Evolutionary conservation across 2,797 vertebrate genomes (phyloP).

Genomic region (Fistularia tabacaria): DNA sequence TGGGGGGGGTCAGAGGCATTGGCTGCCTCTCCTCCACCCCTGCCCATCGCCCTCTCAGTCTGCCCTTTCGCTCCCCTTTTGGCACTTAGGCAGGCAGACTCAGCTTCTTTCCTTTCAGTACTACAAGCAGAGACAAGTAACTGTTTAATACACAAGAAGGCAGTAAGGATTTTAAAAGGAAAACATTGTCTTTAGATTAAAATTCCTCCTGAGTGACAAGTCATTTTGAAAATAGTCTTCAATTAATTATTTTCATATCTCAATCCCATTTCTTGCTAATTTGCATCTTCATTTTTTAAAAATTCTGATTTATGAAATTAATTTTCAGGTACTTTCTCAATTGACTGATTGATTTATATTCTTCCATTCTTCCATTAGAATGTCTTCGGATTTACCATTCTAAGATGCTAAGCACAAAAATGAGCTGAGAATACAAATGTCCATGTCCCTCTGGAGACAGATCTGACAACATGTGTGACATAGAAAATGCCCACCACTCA

Average conservation of each 20-base stretch:
- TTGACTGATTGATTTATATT: no score
- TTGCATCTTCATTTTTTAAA: no score
- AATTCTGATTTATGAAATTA: no score
- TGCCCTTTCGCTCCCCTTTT: slow-evolving; percentile 76
- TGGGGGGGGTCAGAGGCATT: slow-evolving; percentile 74
- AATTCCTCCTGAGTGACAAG: no score
- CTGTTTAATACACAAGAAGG: background rate
- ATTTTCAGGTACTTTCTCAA: no score
- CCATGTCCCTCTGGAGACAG: background rate
- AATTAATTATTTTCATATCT: no score
- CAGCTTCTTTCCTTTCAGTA: slow-evolving; percentile 99
- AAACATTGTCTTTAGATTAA: background rate
- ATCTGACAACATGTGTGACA: background rate
- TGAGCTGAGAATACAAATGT: background rate
- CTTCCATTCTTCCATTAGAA: no score
- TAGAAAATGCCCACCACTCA: slow-evolving; percentile 47
- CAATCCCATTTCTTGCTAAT: no score
- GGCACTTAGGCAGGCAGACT: slow-evolving; percentile 97
- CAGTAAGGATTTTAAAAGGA: background rate
- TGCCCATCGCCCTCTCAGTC: slow-evolving; percentile 59
- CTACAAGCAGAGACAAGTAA: slow-evolving; percentile 62
- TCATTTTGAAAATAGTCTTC: no score
- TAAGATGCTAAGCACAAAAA: no score
- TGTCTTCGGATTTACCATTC: no score
- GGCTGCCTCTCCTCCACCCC: slow-evolving; percentile 71